Evolutionary conservation across 2,113 vertebrate species (phyloP), one percentile per base, ranked within the genome.

Genomic region (Callocephalon fimbriatum): DNA sequence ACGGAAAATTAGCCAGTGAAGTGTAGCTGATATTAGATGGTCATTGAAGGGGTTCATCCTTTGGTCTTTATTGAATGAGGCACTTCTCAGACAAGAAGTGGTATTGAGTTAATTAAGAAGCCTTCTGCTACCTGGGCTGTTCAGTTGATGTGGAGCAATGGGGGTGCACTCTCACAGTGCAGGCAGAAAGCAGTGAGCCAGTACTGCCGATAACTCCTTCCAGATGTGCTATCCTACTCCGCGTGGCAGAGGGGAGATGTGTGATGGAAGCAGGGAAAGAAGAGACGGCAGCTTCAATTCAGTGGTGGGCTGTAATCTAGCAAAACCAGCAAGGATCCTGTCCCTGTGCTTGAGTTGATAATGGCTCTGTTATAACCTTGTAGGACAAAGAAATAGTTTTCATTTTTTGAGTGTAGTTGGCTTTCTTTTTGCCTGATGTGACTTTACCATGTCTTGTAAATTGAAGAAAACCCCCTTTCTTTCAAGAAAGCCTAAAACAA

Each of bases 211-310:
- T 22, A 23, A 35, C 12, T n/a, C 42, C 1, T 9, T 82, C 71
- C 54, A 19, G 3, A 29, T 66, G 83, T 40, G 44, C 61, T 32
- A 20, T 25, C 18, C 58, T 1, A 7, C 63, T 63, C 13, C 9
- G 0, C 2, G 1, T 0, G 0, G 51, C 62, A 10, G 23, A n/a
- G 53, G n/a, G 71, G 19, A 3, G 13, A 18, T 44, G 59, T 6
- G 0, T 18, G 23, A 1, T 1, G 63, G 70, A 47, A 27, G 29
- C 51, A 22, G 8, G 47, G 78, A 32, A 32, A 6, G 63, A 12
- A 56, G 22, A 37, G 29, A 19, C 6, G n/a, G 50, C 35, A 54
- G 32, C 40, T 53, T n/a, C 25, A 23, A 18, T 42, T 82, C 10
- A 9, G 61, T 7, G 11, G n/a, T 51, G 42, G 47, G 75, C 75